A percentile compares a stretch with the other conserved stretches of the same genome.
phyloP scores from a whole-genome alignment of 2,888 invertebrate genomes.

The Ectemnius continuus region DNA sequence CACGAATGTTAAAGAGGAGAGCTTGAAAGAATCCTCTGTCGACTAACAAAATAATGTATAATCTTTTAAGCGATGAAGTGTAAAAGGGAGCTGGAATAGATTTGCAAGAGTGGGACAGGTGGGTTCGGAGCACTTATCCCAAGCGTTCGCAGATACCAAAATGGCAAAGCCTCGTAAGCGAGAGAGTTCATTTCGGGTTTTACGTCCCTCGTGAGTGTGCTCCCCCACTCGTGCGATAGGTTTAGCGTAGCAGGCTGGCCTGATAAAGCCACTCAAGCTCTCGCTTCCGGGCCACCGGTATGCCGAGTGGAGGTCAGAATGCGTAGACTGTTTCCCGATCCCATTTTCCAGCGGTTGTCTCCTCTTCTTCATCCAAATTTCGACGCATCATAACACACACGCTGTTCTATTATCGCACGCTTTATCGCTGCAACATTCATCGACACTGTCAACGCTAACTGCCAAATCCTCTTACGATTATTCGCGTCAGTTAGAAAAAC shows the following conservation, averaged over 20 bases:
- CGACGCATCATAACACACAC: no score
- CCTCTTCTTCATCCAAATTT: no score
- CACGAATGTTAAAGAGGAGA: no score
- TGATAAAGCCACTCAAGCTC: slow-evolving; percentile 56
- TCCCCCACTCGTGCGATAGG: slow-evolving; percentile 55
- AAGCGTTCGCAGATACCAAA: slow-evolving; percentile 46
- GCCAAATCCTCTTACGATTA: no score
- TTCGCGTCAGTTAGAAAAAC: no score
- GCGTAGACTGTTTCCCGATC: slow-evolving; percentile 36
- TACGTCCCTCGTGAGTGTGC: slow-evolving; percentile 53
- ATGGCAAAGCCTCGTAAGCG: slow-evolving; percentile 54
- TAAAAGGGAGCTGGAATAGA: not conserved
- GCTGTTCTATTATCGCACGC: no score
- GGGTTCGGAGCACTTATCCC: slow-evolving; percentile 36
- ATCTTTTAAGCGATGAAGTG: no score
- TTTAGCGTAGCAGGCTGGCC: slow-evolving; percentile 53
- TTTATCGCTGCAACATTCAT: no score
- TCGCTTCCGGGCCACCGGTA: slow-evolving; percentile 32
- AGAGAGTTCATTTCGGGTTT: slow-evolving; percentile 55
- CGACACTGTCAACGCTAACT: no score
- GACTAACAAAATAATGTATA: no score
- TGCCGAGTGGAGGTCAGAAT: slow-evolving; percentile 35
- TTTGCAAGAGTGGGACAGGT: slow-evolving; percentile 12
- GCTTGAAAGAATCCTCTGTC: no score
- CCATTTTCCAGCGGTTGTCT: slow-evolving; percentile 22